Evolutionary conservation across 1,140 invertebrate species (phyloP).

Genomic region (Zaprionus gabonicus): DNA sequence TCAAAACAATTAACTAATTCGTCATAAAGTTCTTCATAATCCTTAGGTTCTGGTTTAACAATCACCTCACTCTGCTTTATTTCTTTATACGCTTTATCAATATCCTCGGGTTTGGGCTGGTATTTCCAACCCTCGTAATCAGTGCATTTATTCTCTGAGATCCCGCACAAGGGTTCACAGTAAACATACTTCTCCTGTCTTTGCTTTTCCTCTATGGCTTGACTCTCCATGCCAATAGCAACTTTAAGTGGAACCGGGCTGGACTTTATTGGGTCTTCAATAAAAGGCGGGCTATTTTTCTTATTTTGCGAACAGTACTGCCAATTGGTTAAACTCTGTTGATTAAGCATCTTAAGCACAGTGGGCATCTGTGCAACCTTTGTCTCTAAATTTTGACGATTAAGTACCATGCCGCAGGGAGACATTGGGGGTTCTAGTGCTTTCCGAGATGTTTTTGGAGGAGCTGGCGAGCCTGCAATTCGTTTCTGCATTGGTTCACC

Average conservation of each 20-base stretch:
- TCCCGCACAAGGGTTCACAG: slow-evolving; percentile 29
- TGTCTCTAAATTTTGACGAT: slow-evolving; percentile 26
- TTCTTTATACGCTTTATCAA: slow-evolving; percentile 10
- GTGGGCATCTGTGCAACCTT: slow-evolving; percentile 54
- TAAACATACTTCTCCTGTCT: slow-evolving; percentile 16
- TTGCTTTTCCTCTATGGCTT: slow-evolving; percentile 5
- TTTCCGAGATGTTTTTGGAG: neutral
- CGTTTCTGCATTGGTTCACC: neutral
- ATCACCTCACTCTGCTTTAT: neutral
- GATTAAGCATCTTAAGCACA: slow-evolving; percentile 30
- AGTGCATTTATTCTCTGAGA: slow-evolving; percentile 50
- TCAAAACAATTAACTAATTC: slow-evolving; percentile 49
- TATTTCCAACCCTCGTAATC: slow-evolving; percentile 45
- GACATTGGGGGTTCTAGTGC: neutral
- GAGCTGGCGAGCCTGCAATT: neutral
- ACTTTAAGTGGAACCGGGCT: neutral
- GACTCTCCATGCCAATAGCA: slow-evolving; percentile 30
- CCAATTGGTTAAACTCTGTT: slow-evolving; percentile 4
- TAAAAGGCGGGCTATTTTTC: slow-evolving; percentile 22
- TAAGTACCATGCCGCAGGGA: slow-evolving; percentile 30
- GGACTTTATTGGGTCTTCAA: neutral
- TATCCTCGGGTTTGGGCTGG: neutral
- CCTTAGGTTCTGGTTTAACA: slow-evolving; percentile 39
- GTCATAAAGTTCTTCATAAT: slow-evolving; percentile 63
- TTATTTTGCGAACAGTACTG: slow-evolving; percentile 23